Base-by-base conservation (phyloP, 2,797 vertebrate species). In the Sphenopsis melanotis region DNA sequence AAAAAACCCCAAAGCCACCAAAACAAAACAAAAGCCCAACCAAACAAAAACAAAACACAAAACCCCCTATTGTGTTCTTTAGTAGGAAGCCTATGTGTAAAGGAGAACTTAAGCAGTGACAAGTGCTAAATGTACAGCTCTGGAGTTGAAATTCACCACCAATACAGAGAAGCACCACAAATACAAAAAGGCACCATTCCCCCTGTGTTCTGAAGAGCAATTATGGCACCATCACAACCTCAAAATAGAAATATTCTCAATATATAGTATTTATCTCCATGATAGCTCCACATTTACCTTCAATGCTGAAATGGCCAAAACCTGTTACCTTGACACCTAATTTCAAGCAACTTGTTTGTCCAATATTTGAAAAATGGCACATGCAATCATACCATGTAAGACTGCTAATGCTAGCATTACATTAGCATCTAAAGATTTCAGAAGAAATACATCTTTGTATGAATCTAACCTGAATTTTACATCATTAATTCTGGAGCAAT, bases 31-130 rank as follows among this genome's bases (percentile, higher is more conserved):
- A 79, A 79, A 41, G 3, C 12, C 18, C 37, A 42, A 55, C 3
- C 41, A 36, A 49, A 23, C 11, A 55, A 63, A 46, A n/a, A 3
- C 14, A 6, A 72, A 32, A 9, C 2, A 6, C 17, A 6, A 65
- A 32, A 4, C 2, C 0, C 0, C 15, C 11, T 3, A 2, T 7
- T 41, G 34, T 11, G 10, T 32, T 50, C 42, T 72, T 24, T 15
- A 23, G 15, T 46, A 84, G 49, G 32, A 82, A 77, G 36, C 19
- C n/a, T 36, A 52, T 1, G 8, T n/a, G 52, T 36, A 79, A 76
- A 69, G 15, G 29, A 86, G 24, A 64, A 59, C 37, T 79, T 60
- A 34, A 39, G 37, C 42, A 44, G 11, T 14, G 32, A 30, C 15
- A 92, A 63, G 15, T 22, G 8, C 22, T 72, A 37, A 15, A 61